Conservation (phyloP, 2,113 vertebrate species). For the Vanacampus margaritifer region DNA sequence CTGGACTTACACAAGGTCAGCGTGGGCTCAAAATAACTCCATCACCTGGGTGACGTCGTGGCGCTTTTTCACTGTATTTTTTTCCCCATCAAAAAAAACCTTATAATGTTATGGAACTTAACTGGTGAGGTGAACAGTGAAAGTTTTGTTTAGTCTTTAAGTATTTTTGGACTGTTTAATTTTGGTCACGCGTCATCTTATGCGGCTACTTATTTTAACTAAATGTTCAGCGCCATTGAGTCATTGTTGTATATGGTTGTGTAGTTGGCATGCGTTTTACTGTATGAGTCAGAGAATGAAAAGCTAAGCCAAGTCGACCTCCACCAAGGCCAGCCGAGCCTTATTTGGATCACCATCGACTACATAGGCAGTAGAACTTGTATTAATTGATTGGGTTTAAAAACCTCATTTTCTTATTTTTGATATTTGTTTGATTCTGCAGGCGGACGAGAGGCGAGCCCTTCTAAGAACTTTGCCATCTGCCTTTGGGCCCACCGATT, state of each 20-base stretch:
- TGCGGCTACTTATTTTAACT: no score
- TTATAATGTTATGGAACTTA: no score
- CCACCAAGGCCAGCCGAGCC: background rate
- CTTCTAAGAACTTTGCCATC: conserved; percentile 63
- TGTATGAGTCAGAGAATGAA: background rate
- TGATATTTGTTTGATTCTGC: conserved; percentile 8
- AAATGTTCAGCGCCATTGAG: background rate
- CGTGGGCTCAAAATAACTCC: background rate
- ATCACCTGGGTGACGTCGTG: background rate
- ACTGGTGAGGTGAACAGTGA: no score
- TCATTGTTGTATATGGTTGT: background rate
- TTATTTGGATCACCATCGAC: background rate
- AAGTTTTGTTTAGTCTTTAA: no score
- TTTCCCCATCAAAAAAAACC: background rate
- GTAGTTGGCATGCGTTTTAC: background rate
- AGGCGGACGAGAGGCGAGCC: conserved; percentile 64
- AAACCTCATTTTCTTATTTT: background rate
- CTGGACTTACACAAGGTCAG: conserved; percentile 74
- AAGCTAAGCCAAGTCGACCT: background rate
- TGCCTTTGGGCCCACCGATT: conserved; percentile 49
- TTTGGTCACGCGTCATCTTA: no score
- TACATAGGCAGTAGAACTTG: background rate
- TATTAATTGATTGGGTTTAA: background rate
- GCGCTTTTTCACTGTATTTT: no score
- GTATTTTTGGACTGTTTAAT: no score